Evolutionary conservation across 1,140 invertebrate genomes (phyloP).

Genomic region (Caligus rogercresseyi): DNA sequence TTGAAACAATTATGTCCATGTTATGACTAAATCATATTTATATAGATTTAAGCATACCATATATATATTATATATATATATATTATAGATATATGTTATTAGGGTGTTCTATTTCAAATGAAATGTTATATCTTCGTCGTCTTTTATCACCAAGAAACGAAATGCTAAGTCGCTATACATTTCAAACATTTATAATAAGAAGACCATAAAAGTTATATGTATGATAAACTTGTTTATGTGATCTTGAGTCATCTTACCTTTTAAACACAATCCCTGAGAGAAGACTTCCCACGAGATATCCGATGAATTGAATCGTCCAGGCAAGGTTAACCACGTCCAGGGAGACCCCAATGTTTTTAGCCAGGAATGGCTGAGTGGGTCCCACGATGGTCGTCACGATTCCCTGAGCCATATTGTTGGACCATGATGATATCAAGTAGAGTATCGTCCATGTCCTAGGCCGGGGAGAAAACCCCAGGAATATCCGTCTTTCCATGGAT

Average conservation of each 20-base stretch:
- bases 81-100: too few relatives aligned
- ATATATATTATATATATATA: too few relatives aligned
- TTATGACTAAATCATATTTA: too few relatives aligned
- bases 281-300: constrained; percentile 10
- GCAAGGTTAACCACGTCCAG: constrained; percentile 12
- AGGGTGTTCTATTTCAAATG: too few relatives aligned
- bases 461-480: background rate
- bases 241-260: constrained; percentile 9
- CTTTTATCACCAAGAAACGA: too few relatives aligned
- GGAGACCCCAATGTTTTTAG: constrained; percentile 8
- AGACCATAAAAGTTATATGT: too few relatives aligned
- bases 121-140: too few relatives aligned
- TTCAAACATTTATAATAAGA: too few relatives aligned
- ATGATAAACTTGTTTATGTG: too few relatives aligned
- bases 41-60: too few relatives aligned
- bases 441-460: background rate
- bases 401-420: constrained; percentile 14
- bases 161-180: too few relatives aligned
- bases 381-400: constrained; percentile 17
- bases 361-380: constrained; percentile 18
- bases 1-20: too few relatives aligned
- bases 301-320: constrained; percentile 19
- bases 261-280: background rate
- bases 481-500: background rate
- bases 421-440: constrained; percentile 9